Conservation (phyloP, 2,797 vertebrate genomes). For the Selene dorsalis region DNA sequence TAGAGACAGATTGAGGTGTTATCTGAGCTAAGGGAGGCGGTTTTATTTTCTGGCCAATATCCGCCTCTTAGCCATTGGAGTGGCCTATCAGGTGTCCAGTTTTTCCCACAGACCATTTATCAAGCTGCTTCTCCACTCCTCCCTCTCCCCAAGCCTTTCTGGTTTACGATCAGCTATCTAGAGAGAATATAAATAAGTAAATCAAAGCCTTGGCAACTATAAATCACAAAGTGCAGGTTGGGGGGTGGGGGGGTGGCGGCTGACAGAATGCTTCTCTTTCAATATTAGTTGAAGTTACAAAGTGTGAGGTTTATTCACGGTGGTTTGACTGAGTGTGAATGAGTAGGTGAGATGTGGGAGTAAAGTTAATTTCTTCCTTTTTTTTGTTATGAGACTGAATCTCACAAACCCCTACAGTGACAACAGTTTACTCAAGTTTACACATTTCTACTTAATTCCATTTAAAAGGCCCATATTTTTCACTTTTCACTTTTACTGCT, state of each 20-base stretch:
- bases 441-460: background rate
- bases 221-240: slow-evolving; percentile 51
- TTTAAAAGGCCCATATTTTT: background rate
- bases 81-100: slow-evolving; percentile 58
- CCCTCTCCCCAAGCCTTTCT: background rate
- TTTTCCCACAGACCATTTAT: slow-evolving; percentile 53
- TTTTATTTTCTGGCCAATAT: slow-evolving; percentile 68
- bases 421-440: background rate
- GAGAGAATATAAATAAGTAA: slow-evolving; percentile 58
- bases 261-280: slow-evolving; percentile 38
- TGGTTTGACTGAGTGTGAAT: slow-evolving; percentile 16
- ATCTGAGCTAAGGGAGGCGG: slow-evolving; percentile 66
- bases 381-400: slow-evolving; percentile 10
- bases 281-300: slow-evolving; percentile 24
- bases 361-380: slow-evolving; percentile 1
- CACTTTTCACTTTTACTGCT: no score
- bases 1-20: slow-evolving; percentile 71
- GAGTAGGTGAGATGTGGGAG: slow-evolving; percentile 38
- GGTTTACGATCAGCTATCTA: slow-evolving; percentile 43
- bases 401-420: slow-evolving; percentile 5
- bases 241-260: background rate
- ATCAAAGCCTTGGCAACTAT: slow-evolving; percentile 34
- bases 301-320: slow-evolving; percentile 30
- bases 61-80: slow-evolving; percentile 37
- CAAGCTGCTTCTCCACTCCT: slow-evolving; percentile 38